A percentile compares a stretch with the other conserved stretches of the same genome.
These are phyloP conservation scores for Cynoglossus semilaevis DNA, from an alignment of 2,113 vertebrate genomes.

Conservation along the genomic window DNA sequence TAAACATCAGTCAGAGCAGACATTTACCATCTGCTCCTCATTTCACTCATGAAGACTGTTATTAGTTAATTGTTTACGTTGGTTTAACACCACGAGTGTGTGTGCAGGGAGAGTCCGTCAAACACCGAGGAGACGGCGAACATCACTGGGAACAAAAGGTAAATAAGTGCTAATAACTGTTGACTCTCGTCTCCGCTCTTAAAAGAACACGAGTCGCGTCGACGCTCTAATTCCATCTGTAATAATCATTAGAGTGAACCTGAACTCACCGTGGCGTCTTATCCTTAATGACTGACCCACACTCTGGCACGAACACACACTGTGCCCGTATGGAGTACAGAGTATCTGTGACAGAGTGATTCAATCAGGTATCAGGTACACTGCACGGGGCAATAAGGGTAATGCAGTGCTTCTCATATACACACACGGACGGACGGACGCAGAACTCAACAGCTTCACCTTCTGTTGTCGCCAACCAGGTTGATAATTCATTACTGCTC, in stretches of 20 bases:
- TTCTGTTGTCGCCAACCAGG: slow-evolving; percentile 22
- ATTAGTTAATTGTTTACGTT: no score
- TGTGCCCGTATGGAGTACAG: slow-evolving; percentile 21
- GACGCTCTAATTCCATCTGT: neutral
- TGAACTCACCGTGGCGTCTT: neutral
- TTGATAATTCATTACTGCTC: slow-evolving; percentile 50
- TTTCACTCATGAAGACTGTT: no score
- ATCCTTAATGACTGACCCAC: neutral
- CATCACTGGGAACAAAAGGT: no score
- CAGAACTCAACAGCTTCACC: slow-evolving; percentile 15
- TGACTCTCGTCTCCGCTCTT: neutral
- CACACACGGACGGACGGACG: neutral
- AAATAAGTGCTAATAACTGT: neutral
- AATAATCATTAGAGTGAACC: slow-evolving; percentile 3
- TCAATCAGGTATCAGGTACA: slow-evolving; percentile 41
- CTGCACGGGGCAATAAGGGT: slow-evolving; percentile 27
- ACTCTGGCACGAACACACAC: slow-evolving; percentile 4
- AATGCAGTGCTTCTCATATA: slow-evolving; percentile 26
- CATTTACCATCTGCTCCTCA: no score
- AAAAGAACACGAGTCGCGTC: neutral
- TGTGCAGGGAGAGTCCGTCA: no score
- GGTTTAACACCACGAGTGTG: no score
- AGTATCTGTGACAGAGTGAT: slow-evolving; percentile 39
- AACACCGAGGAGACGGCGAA: no score
- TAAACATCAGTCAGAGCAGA: no score